Evolutionary conservation across 2,888 invertebrate genomes (phyloP).

Genomic region (Hypomecis atomaria): DNA sequence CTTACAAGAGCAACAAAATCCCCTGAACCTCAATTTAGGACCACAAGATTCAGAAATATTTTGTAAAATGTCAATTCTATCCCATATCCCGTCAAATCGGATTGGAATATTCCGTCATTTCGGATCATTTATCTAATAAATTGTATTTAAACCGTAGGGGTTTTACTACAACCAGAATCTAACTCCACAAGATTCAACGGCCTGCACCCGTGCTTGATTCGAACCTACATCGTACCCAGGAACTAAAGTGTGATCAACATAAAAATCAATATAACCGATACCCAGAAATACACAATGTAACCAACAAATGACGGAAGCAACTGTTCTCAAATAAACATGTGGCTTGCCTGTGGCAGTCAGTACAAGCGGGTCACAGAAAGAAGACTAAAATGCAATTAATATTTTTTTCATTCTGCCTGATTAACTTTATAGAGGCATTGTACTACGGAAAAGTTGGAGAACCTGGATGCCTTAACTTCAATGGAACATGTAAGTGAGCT

Average conservation of each 20-base stretch:
- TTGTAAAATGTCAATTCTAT: background rate
- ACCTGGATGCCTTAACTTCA: slow-evolving; percentile 63
- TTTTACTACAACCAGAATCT: no score
- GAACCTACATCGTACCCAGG: no score
- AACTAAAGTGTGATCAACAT: background rate
- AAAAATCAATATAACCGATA: background rate
- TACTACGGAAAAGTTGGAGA: slow-evolving; percentile 64
- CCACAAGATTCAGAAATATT: background rate
- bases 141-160: no score
- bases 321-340: background rate
- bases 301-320: slow-evolving; percentile 1
- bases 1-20: no score
- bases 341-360: slow-evolving; percentile 21
- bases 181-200: no score
- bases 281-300: slow-evolving; percentile 8
- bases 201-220: no score
- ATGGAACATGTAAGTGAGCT: slow-evolving; percentile 69
- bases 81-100: no score
- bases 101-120: no score
- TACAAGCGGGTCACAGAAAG: slow-evolving; percentile 12
- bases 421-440: slow-evolving; percentile 49
- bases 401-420: slow-evolving; percentile 48
- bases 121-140: background rate
- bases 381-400: slow-evolving; percentile 42
- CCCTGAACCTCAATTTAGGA: no score